Percentiles rank a stretch among this genome's conserved stretches.
phyloP scores from a whole-genome alignment of 2,113 vertebrate species.

The Cheilinus undulatus region DNA sequence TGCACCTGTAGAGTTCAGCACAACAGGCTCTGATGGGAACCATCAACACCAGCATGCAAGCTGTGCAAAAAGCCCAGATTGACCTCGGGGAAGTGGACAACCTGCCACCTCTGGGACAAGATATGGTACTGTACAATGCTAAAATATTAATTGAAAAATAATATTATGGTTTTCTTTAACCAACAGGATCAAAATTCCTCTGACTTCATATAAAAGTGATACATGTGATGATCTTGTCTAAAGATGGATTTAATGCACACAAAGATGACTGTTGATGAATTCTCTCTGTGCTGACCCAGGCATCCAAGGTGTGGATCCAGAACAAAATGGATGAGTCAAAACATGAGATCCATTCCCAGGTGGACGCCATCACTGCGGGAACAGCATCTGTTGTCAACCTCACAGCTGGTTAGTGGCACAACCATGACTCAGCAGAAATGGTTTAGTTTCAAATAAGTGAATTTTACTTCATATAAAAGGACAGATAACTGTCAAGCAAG shows the following conservation, averaged over 20 bases:
- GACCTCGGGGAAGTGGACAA: conserved; percentile 94
- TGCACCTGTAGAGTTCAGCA: conserved; percentile 89
- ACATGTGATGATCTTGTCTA: background rate
- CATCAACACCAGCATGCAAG: conserved; percentile 98
- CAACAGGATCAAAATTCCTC: background rate
- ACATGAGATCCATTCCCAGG: conserved; percentile 99
- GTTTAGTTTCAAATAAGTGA: background rate
- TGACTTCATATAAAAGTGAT: background rate
- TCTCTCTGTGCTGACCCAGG: conserved; percentile 77
- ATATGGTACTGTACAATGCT: conserved; percentile 86
- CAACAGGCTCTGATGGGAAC: conserved; percentile 99
- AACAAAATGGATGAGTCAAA: conserved; percentile 99
- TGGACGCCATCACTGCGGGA: conserved; percentile 98
- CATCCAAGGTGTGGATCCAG: conserved; percentile 97
- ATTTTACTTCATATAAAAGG: background rate
- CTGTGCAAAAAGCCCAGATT: conserved; percentile 95
- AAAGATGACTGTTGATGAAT: background rate
- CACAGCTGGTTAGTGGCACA: conserved; percentile 90
- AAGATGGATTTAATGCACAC: background rate
- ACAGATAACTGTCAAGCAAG: background rate
- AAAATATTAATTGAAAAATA: too few species aligned
- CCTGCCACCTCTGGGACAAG: conserved; percentile 94
- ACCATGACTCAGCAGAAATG: conserved; percentile 9
- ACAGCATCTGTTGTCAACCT: conserved; percentile 99
- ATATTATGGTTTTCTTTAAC: background rate